Evolutionary conservation across 2,888 invertebrate genomes (phyloP), one percentile per base, ranked within the genome.

Genomic region (Dimorphilus gyrociliatus): DNA sequence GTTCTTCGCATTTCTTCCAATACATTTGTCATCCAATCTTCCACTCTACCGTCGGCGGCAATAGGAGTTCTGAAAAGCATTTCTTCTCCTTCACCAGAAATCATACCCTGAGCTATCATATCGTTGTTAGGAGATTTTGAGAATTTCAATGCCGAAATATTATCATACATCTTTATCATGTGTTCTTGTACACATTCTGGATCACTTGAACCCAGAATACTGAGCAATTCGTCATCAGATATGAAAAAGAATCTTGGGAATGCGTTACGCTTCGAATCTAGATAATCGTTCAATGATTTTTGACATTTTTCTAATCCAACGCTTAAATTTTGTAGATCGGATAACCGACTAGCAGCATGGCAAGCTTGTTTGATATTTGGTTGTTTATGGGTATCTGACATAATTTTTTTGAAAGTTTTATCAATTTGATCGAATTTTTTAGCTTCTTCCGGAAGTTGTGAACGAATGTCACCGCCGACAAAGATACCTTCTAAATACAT

Each of bases 131-230:
- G 69, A 46, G 78, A 76, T 24, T 71, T 69, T 16, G 68, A 69
- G 42, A 86, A 67, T 18, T 73, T 69, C 37, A 88, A 65, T 13
- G 76, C 71, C 44, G 76, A 74, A 18, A 88, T 75, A 51, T 86
- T 86, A 60, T 86, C 85, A 59, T 81, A 88, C 82, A 88, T 86
- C 75, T 88, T 88, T 32, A 84, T 79, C 71, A 88, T 81, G 53
- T 88, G 84, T 48, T 85, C 81, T 59, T 88, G 86, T 6, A 88
- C 81, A 47, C 78, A 77, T 30, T 69, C 69, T 7, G 81, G 76
- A 39, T 81, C 77, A 42, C 76, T 80, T 53, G 79, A 82, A 10
- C 86, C 86, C 29, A 88, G 69, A 45, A 88, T 81, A 2, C 81
- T 78, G 5, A 90, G 68, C 41, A 88, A 60, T 58, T 88, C 88